Evolutionary conservation across 2,888 invertebrate genomes (phyloP).

Genomic region (Dolichomitus sp.): DNA sequence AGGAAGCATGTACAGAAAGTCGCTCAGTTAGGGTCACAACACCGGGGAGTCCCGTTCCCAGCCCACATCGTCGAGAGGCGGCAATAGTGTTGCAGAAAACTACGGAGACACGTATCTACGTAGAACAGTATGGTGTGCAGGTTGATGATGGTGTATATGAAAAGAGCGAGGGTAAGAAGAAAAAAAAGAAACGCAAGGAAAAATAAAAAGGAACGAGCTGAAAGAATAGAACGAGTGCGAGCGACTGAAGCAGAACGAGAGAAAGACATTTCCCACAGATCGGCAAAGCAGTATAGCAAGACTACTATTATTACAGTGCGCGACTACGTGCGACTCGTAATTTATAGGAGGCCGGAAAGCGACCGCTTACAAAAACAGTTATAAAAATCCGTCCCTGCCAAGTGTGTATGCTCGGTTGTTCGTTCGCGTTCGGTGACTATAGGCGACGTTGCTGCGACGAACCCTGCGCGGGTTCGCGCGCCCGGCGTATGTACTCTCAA

Average conservation of each 20-base stretch:
- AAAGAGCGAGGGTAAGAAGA: conserved; percentile 38
- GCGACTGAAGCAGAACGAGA: conserved; percentile 41
- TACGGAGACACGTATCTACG: conserved; percentile 28
- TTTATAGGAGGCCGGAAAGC: conserved; percentile 83
- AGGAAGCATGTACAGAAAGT: conserved; percentile 77
- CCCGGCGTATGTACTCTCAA: conserved; percentile 38
- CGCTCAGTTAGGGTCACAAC: conserved; percentile 55
- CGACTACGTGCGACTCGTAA: conserved; percentile 75
- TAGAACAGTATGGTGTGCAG: conserved; percentile 33
- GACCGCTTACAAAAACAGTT: conserved; percentile 79
- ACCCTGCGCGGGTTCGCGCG: not conserved
- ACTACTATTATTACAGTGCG: conserved; percentile 72
- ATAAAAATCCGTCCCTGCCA: conserved; percentile 80
- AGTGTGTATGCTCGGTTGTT: conserved; percentile 64
- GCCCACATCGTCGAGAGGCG: conserved; percentile 72
- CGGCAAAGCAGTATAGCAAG: conserved; percentile 74
- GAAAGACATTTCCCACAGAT: conserved; percentile 83
- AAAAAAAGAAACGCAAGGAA: conserved; percentile 9
- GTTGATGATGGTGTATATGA: conserved; percentile 57
- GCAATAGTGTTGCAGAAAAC: conserved; percentile 48
- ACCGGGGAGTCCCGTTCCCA: conserved; percentile 80
- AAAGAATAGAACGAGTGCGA: conserved; percentile 44
- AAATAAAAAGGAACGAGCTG: conserved; percentile 15
- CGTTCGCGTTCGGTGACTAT: conserved; percentile 37
- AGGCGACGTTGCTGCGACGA: conserved; percentile 26